These are phyloP conservation scores for Aphelenchoides bicaudatus DNA, from an alignment of 2,888 invertebrate genomes.

Conservation along the genomic window DNA sequence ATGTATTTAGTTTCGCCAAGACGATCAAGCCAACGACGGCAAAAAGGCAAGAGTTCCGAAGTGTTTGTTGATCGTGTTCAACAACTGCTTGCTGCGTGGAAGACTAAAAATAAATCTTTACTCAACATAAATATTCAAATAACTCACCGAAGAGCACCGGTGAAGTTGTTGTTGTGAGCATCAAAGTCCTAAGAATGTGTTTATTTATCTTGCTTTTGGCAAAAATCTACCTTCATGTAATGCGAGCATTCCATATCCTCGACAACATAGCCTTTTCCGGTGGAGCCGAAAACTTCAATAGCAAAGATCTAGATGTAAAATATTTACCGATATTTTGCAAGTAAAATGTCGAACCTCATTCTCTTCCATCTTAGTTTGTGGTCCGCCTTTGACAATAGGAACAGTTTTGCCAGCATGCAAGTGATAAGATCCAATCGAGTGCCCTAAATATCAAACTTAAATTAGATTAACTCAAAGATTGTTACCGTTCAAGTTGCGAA, in stretches of 20 bases:
- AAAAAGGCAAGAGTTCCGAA: conserved; percentile 97
- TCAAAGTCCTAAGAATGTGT: conserved; percentile 19
- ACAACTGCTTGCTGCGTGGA: conserved; percentile 83
- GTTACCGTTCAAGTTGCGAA: conserved; percentile 85
- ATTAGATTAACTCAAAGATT: conserved; percentile 1
- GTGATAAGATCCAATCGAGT: conserved; percentile 95
- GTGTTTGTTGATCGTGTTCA: conserved; percentile 88
- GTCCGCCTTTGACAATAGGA: conserved; percentile 97
- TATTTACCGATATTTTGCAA: too few relatives aligned
- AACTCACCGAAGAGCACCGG: conserved; percentile 62
- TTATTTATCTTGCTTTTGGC: too few relatives aligned
- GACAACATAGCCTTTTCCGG: conserved; percentile 81
- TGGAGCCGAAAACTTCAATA: conserved; percentile 98
- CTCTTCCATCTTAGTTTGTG: conserved; percentile 88
- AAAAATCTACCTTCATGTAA: conserved; percentile 98
- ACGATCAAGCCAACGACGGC: conserved; percentile 96
- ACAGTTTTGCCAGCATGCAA: conserved; percentile 91
- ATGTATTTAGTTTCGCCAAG: conserved; percentile 93
- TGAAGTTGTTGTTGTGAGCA: background rate
- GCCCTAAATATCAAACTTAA: conserved; percentile 65
- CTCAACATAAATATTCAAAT: too few relatives aligned
- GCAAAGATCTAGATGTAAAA: too few relatives aligned
- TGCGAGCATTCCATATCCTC: conserved; percentile 99
- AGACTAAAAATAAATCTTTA: conserved; percentile 65
- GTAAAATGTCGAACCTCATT: too few relatives aligned